phyloP scores from a whole-genome alignment of 2,888 invertebrate genomes.

The Ditylenchus weischeri region DNA sequence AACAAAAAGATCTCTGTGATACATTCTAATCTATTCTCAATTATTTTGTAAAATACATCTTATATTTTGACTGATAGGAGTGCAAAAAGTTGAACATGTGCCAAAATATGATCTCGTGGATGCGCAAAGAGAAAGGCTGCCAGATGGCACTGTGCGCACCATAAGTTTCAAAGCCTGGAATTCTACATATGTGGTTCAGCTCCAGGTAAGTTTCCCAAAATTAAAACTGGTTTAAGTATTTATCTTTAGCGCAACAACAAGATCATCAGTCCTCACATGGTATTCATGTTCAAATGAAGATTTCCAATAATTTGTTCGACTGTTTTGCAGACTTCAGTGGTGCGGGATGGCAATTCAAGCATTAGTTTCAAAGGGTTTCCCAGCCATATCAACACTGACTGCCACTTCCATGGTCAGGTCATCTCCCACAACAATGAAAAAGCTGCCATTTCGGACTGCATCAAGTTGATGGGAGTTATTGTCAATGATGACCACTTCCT shows the following conservation, averaged over 20 bases:
- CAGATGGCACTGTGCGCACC: slow-evolving; percentile 29
- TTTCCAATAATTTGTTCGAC: slow-evolving; percentile 8
- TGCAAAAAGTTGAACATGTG: slow-evolving; percentile 39
- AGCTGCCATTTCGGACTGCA: slow-evolving; percentile 56
- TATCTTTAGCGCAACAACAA: slow-evolving; percentile 30
- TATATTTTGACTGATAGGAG: slow-evolving; percentile 45
- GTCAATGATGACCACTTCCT: slow-evolving; percentile 56
- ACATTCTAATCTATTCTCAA: too few relatives aligned
- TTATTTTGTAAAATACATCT: too few relatives aligned
- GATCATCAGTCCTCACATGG: slow-evolving; percentile 48
- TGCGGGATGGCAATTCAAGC: slow-evolving; percentile 39
- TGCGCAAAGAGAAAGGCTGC: slow-evolving; percentile 20
- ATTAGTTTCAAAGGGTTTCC: slow-evolving; percentile 21
- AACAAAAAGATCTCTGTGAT: too few relatives aligned
- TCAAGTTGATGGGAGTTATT: slow-evolving; percentile 50
- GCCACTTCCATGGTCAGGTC: slow-evolving; percentile 47
- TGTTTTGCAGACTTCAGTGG: slow-evolving; percentile 41
- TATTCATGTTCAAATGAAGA: neutral
- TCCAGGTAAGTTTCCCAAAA: slow-evolving; percentile 26
- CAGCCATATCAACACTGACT: slow-evolving; percentile 27
- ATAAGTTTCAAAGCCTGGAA: slow-evolving; percentile 50
- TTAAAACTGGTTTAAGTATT: too few relatives aligned
- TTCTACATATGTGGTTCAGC: slow-evolving; percentile 45
- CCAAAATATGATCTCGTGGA: slow-evolving; percentile 41
- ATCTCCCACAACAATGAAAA: slow-evolving; percentile 27